These are phyloP conservation scores for Melolontha melolontha DNA, from an alignment of 2,888 invertebrate genomes.

Conservation along the genomic window DNA sequence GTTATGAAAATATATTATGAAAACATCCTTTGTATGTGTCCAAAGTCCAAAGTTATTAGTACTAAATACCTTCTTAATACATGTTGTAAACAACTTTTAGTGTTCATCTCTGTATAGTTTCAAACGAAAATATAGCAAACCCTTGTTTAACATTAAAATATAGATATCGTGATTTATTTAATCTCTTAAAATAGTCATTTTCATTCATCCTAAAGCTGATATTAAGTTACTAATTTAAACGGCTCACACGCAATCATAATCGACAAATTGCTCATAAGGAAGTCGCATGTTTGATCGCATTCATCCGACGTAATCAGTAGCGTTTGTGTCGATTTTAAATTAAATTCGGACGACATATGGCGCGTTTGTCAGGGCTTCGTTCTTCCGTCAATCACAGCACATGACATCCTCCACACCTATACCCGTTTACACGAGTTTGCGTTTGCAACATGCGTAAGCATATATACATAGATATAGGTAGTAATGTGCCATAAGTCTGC, in stretches of 20 bases:
- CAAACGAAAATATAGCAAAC: no score
- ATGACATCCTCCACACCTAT: constrained; percentile 51
- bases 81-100: no score
- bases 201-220: constrained; percentile 1
- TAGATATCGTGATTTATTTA: no score
- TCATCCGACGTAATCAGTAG: constrained; percentile 3
- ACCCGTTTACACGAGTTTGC: constrained; percentile 4
- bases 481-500: constrained; percentile 44
- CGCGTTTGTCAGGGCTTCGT: constrained; percentile 55
- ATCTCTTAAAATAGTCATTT: no score
- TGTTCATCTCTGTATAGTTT: no score
- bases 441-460: neutral
- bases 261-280: constrained; percentile 36
- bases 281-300: constrained; percentile 33
- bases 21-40: no score
- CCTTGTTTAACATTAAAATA: no score
- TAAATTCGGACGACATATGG: constrained; percentile 42
- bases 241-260: constrained; percentile 30
- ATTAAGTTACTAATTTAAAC: constrained; percentile 6
- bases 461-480: neutral
- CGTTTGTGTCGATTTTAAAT: constrained; percentile 30
- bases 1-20: no score
- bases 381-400: constrained; percentile 62
- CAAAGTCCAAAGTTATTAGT: no score
- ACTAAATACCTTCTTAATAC: no score